These are phyloP conservation scores for Rhyacophila evoluta DNA, from an alignment of 2,888 invertebrate species.

Conservation along the genomic window DNA sequence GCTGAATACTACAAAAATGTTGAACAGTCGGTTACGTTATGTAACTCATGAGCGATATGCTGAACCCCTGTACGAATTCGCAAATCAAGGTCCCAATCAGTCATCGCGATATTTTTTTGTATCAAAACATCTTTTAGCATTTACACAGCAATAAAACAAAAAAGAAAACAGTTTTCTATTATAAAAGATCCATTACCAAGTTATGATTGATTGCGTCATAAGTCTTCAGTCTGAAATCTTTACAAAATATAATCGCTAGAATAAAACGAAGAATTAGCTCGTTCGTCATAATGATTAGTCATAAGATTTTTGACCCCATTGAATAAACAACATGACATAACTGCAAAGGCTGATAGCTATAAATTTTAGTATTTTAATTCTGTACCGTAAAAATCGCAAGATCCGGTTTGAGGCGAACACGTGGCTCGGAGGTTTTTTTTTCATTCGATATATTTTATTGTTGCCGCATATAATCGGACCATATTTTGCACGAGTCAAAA, in stretches of 20 bases:
- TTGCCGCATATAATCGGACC: neutral
- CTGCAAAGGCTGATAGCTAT: slow-evolving; percentile 17
- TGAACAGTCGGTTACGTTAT: neutral
- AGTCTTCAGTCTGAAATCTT: slow-evolving; percentile 9
- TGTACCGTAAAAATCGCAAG: slow-evolving; percentile 10
- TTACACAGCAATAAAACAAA: slow-evolving; percentile 28
- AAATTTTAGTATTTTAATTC: slow-evolving; percentile 13
- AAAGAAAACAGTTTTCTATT: slow-evolving; percentile 12
- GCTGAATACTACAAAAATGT: no score
- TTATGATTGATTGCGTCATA: slow-evolving; percentile 27
- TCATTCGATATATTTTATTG: neutral
- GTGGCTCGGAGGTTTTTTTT: neutral
- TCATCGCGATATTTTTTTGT: neutral
- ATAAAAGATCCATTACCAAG: slow-evolving; percentile 28
- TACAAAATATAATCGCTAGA: slow-evolving; percentile 16
- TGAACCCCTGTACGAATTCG: neutral
- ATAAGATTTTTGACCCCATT: slow-evolving; percentile 31
- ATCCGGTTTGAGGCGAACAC: slow-evolving; percentile 26
- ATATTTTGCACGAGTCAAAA: neutral
- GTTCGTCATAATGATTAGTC: slow-evolving; percentile 28
- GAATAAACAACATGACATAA: slow-evolving; percentile 27
- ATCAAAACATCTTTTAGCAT: slow-evolving; percentile 27
- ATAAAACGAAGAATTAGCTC: slow-evolving; percentile 12
- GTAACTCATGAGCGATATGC: neutral
- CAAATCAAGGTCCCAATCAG: slow-evolving; percentile 26